Evolutionary conservation across 2,113 vertebrate genomes (phyloP).

Genomic region (Mixornis gularis): DNA sequence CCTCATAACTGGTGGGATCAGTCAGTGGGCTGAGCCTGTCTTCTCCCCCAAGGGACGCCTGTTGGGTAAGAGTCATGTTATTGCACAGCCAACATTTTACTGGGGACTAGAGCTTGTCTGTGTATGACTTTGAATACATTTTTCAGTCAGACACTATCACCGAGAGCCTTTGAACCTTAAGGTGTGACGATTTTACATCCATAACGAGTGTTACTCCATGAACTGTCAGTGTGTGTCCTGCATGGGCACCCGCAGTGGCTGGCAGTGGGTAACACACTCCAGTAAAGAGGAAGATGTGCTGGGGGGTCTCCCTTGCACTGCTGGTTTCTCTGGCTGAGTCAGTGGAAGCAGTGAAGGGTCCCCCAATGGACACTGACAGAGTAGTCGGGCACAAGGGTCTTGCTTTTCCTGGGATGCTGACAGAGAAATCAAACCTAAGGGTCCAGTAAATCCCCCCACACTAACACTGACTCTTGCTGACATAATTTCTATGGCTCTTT

Average conservation of each 20-base stretch:
- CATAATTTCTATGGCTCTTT: background rate
- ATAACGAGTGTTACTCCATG: too few relatives aligned
- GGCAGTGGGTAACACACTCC: background rate
- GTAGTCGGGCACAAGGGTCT: background rate
- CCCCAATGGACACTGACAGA: accelerated
- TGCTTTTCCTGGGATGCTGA: background rate
- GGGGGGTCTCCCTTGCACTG: background rate
- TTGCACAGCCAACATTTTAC: background rate
- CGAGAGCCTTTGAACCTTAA: background rate
- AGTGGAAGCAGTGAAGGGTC: background rate
- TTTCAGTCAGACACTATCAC: background rate
- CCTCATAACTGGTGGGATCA: background rate
- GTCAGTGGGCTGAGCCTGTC: background rate
- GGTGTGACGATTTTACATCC: background rate
- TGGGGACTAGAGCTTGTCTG: background rate
- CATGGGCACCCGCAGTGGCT: background rate
- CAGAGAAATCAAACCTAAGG: background rate
- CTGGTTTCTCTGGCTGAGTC: background rate
- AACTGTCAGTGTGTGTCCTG: background rate
- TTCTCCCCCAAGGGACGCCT: accelerated
- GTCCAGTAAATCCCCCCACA: background rate
- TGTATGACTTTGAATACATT: background rate
- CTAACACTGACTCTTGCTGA: background rate
- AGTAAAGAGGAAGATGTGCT: background rate
- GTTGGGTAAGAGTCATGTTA: background rate